Percentiles rank a stretch among this genome's conserved stretches.
These are phyloP conservation scores for Cavia porcellus DNA, from an alignment of 2,113 vertebrate genomes.

Conservation along the genomic window DNA sequence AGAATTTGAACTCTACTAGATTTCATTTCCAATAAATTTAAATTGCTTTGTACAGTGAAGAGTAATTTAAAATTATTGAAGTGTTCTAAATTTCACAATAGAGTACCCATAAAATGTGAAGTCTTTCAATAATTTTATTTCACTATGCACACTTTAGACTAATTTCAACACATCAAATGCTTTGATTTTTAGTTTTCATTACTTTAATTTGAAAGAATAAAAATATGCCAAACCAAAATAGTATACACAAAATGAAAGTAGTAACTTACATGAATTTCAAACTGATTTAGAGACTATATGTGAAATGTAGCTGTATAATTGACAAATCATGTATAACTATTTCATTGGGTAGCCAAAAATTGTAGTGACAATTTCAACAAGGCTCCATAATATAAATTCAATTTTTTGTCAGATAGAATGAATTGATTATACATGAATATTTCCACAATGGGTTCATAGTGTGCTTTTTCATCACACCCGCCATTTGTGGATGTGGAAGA, in stretches of 20 bases:
- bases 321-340: not conserved
- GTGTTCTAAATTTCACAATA: conserved; percentile 82
- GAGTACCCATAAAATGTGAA: conserved; percentile 85
- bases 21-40: conserved; percentile 87
- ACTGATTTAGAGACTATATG: not conserved
- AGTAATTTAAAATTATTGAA: conserved; percentile 87
- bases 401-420: not conserved
- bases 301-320: conserved; percentile 17
- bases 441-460: not conserved
- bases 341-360: not conserved
- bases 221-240: conserved; percentile 75
- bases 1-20: conserved; percentile 84
- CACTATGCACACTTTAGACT: conserved; percentile 68
- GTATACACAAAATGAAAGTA: conserved; percentile 62
- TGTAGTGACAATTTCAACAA: not conserved
- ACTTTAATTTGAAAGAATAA: conserved; percentile 81
- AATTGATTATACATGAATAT: not conserved
- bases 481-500: accelerated
- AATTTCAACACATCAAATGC: conserved; percentile 79
- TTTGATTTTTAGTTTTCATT: conserved; percentile 72
- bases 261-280: conserved; percentile 60
- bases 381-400: conserved; percentile 11
- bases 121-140: conserved; percentile 84
- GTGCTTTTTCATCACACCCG: not conserved
- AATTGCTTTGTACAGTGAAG: conserved; percentile 86